These are phyloP conservation scores for Fregetta grallaria DNA, from an alignment of 2,113 vertebrate genomes.

Conservation along the genomic window DNA sequence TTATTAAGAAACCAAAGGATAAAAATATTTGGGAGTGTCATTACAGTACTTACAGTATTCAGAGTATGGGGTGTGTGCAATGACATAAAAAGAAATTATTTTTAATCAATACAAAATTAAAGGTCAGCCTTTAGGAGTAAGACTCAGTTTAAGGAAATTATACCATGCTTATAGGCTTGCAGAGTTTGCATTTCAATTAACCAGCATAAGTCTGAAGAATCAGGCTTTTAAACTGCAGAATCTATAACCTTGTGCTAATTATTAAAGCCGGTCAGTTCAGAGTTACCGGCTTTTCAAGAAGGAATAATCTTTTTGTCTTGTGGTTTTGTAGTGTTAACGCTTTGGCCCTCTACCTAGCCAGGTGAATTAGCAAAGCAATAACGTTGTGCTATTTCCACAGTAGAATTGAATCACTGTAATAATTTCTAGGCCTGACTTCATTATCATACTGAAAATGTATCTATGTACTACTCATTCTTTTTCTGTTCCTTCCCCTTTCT, in stretches of 20 bases:
- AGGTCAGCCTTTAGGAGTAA: neutral
- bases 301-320: neutral
- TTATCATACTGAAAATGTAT: neutral
- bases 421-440: neutral
- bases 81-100: neutral
- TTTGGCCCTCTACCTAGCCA: neutral
- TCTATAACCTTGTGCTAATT: neutral
- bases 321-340: neutral
- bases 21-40: neutral
- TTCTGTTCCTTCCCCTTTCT: neutral
- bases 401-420: neutral
- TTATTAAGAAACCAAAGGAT: neutral
- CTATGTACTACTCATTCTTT: accelerated
- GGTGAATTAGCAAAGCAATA: neutral
- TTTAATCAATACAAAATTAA: neutral
- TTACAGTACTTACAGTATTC: neutral
- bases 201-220: neutral
- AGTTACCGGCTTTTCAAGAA: neutral
- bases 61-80: neutral
- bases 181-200: neutral
- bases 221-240: neutral
- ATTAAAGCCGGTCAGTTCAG: neutral
- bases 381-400: neutral
- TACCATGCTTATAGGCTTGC: neutral
- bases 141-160: neutral